A percentile compares a stretch with the other conserved stretches of the same genome.
phyloP scores from a whole-genome alignment of 2,113 vertebrate genomes.

The Podilymbus podiceps region DNA sequence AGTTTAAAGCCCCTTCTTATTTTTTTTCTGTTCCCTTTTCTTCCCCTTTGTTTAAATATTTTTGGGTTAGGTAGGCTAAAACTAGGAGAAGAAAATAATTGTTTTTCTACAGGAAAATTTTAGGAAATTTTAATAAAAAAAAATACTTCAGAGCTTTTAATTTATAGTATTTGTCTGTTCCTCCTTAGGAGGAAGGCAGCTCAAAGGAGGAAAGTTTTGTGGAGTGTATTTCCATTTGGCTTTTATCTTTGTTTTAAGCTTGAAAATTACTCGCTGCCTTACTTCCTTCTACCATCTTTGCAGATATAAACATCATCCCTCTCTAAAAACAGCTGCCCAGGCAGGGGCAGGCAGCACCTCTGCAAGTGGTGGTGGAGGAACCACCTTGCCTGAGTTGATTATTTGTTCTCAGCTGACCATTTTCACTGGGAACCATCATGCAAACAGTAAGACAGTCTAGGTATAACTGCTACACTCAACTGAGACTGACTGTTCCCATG shows the following conservation, averaged over 20 bases:
- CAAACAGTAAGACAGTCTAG: background rate
- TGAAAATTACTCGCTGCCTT: background rate
- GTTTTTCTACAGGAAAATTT: background rate
- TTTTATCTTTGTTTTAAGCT: background rate
- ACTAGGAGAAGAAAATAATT: background rate
- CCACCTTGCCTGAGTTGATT: background rate
- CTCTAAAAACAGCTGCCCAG: background rate
- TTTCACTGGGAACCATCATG: background rate
- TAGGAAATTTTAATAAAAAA: background rate
- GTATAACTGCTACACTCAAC: background rate
- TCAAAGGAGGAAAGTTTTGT: background rate
- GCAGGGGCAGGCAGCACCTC: background rate
- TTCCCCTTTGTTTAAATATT: background rate
- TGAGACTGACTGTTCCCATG: background rate
- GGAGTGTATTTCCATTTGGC: background rate
- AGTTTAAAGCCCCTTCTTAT: background rate
- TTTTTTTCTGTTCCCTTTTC: background rate
- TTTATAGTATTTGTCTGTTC: background rate
- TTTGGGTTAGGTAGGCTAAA: background rate
- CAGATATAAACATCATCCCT: background rate
- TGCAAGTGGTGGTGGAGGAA: rapidly evolving
- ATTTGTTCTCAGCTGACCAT: background rate
- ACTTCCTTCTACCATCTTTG: background rate
- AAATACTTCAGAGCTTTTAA: background rate
- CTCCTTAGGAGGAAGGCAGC: background rate